A percentile compares a stretch with the other conserved stretches of the same genome.
Conservation (phyloP, 2,888 invertebrate genomes). For the Mermis nigrescens region DNA sequence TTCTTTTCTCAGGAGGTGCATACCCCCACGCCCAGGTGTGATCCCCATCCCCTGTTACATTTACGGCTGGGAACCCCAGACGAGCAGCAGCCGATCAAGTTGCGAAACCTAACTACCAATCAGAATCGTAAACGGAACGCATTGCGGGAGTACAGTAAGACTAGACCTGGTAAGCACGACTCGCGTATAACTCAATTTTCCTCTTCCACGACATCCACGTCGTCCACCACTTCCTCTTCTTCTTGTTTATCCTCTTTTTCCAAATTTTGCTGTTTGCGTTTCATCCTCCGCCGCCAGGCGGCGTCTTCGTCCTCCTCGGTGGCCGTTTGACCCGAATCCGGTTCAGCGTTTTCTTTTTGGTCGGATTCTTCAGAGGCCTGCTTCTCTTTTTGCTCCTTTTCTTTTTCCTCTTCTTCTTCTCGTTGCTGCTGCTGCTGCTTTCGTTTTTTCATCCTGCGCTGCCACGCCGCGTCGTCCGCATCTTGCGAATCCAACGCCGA, state of each 20-base stretch:
- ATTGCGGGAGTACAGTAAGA: background rate
- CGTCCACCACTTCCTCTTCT: conserved; percentile 19
- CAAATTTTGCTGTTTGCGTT: conserved; percentile 6
- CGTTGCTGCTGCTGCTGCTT: background rate
- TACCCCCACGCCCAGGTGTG: no score
- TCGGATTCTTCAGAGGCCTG: conserved; percentile 14
- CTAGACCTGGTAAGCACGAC: no score
- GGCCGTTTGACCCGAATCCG: background rate
- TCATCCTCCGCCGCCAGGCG: conserved; percentile 15
- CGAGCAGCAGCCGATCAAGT: no score
- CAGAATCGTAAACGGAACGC: background rate
- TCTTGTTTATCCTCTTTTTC: conserved; percentile 12
- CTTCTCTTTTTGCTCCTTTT: conserved; percentile 1
- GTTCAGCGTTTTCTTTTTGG: conserved; percentile 1
- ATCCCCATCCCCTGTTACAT: no score
- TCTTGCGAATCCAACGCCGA: background rate
- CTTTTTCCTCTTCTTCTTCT: conserved; percentile 2
- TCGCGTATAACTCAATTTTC: conserved; percentile 13
- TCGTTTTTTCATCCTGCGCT: conserved; percentile 15
- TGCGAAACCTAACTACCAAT: no score
- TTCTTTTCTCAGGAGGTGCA: no score
- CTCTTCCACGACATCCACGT: conserved; percentile 19
- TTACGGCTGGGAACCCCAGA: no score
- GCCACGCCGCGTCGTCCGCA: conserved; percentile 18
- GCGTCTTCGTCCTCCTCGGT: conserved; percentile 17